Evolutionary conservation across 2,797 vertebrate genomes (phyloP), one percentile per base, ranked within the genome.

Genomic region (Cyclopterus lumpus): DNA sequence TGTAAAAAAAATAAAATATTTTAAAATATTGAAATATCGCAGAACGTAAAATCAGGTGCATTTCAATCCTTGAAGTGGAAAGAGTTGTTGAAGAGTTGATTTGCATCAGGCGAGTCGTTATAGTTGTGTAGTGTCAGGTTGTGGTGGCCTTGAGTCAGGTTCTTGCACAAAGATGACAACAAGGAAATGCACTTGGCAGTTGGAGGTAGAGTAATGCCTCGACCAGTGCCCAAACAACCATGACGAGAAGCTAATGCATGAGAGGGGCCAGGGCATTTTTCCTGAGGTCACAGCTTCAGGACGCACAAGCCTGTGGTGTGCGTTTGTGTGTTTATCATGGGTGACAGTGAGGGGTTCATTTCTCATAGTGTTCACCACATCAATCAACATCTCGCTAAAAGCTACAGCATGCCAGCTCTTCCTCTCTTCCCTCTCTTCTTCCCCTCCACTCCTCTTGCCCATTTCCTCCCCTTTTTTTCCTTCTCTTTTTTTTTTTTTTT

Each of bases 401-500:
- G 72, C 81, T 73, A 18, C 79, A 69, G 57, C 62, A 49, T 26
- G 9, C 67, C 53, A 73, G 71, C 61, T 74, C 66, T 67, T 74
- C 63, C 67, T 38, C 72, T 67, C 64, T 24, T 32, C n/a, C 60
- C 42, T 61, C 26, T 32, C 71, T 44, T 42, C 71, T 65, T 10
- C 40, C 44, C 75, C 70, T 74, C 67, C 71, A 28, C 81, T 75
- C 80, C 77, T 69, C 82, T 72, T 85, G 81, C 83, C 86, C 86
- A 88, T 87, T 89, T 93, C 85, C 72, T 87, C 81, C 84, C 86
- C 73, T 89, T 86, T 53, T 26, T 24, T 51, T 14, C 10, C 7
- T 10, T 2, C 24, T n/a, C 20, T 48, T 51, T 90, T 14, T 51
- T 14, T 14, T 14, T 14, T 14, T 51, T 53, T 53, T 53, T 53